A percentile compares a stretch with the other conserved stretches of the same genome.
Evolutionary conservation across 2,797 vertebrate genomes (phyloP).

Genomic region (Allobates femoralis): DNA sequence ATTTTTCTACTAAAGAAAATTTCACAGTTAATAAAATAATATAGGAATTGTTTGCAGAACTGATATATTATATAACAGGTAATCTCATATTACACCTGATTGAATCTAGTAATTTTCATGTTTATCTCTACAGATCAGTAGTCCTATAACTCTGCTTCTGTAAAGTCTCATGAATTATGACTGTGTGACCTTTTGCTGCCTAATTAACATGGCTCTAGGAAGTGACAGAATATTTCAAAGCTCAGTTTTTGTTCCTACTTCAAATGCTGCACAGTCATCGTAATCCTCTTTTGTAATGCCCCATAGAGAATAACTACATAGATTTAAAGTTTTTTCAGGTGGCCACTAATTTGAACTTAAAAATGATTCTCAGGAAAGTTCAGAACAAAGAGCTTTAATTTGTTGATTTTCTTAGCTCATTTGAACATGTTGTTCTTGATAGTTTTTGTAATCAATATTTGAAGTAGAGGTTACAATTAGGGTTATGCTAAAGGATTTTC

Average conservation of each 20-base stretch:
- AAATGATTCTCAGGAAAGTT: not conserved
- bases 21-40: not conserved
- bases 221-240: slow-evolving; percentile 16
- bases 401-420: not conserved
- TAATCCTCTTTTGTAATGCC: slow-evolving; percentile 2
- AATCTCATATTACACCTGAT: not conserved
- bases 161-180: slow-evolving; percentile 50
- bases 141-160: not conserved
- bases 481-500: not conserved
- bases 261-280: not conserved
- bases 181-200: slow-evolving; percentile 54
- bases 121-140: not conserved
- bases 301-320: not conserved
- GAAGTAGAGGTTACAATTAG: not conserved
- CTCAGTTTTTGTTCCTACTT: not conserved
- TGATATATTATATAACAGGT: not conserved
- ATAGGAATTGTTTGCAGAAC: not conserved
- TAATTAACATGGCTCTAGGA: slow-evolving; percentile 49
- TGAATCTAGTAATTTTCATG: not conserved
- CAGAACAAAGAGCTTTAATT: not conserved
- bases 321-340: not conserved
- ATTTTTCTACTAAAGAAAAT: too few species aligned
- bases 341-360: not conserved
- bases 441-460: not conserved
- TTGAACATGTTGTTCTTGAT: not conserved